Conservation (phyloP, 1,140 invertebrate genomes). For the Leptinotarsa defecta region DNA sequence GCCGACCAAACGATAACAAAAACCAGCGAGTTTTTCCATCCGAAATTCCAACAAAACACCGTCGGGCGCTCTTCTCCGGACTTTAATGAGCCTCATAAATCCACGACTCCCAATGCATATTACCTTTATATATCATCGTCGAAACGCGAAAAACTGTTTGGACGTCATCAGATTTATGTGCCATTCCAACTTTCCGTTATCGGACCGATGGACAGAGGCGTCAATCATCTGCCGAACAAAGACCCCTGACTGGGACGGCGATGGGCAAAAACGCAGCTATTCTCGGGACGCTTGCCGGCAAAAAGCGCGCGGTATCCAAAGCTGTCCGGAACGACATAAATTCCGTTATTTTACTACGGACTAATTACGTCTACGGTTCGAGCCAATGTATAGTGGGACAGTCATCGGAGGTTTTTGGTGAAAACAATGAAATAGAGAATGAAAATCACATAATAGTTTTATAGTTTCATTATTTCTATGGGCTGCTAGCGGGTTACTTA, state of each 20-base stretch:
- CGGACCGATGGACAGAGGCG: constrained; percentile 13
- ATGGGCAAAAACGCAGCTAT: neutral
- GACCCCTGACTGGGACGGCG: constrained; percentile 2
- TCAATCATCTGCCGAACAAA: constrained; percentile 19
- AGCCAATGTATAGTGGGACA: neutral
- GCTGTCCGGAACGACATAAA: constrained; percentile 23
- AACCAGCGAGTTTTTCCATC: no score
- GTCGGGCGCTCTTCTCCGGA: neutral
- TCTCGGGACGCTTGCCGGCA: neutral
- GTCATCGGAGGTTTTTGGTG: neutral
- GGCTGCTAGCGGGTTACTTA: no score
- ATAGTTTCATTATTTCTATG: no score
- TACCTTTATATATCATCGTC: constrained; percentile 23
- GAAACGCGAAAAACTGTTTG: constrained; percentile 21
- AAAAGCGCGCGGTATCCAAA: constrained; percentile 11
- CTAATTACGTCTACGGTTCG: constrained; percentile 14
- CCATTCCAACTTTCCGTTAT: constrained; percentile 22
- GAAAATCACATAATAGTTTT: no score
- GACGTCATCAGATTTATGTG: constrained; percentile 22
- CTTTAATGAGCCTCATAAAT: constrained; percentile 16
- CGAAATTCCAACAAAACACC: neutral
- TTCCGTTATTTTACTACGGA: constrained; percentile 11
- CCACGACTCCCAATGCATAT: constrained; percentile 14
- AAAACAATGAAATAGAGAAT: neutral
- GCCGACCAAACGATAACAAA: no score